Conservation (phyloP, 2,113 vertebrate species). For the Balaenoptera acutorostrata region DNA sequence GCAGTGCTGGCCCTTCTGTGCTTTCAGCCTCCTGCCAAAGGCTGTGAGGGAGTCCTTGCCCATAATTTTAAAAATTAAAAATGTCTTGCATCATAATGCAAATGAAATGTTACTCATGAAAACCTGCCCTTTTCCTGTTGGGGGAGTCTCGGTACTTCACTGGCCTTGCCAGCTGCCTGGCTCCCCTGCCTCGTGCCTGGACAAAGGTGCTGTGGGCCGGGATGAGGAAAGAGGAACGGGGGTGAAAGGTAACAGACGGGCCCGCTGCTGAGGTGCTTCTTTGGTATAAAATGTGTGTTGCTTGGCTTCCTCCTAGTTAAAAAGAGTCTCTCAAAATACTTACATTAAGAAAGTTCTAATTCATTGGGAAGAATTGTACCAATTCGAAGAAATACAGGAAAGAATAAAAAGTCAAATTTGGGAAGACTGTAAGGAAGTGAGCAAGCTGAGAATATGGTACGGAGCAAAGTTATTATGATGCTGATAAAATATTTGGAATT, state of each 20-base stretch:
- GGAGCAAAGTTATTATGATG: neutral
- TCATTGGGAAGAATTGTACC: neutral
- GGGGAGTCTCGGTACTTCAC: neutral
- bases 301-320: neutral
- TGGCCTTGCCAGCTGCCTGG: neutral
- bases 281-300: neutral
- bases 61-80: neutral
- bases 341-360: neutral
- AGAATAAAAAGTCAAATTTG: neutral
- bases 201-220: neutral
- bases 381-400: neutral
- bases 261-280: neutral
- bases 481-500: neutral
- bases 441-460: neutral
- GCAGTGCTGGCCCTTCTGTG: neutral
- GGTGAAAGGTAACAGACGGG: no score
- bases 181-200: no score
- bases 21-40: neutral
- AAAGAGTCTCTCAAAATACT: neutral
- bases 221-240: neutral
- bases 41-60: neutral
- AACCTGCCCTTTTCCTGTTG: neutral
- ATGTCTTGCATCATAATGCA: neutral
- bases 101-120: neutral
- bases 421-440: neutral